These are phyloP conservation scores for Haliclystus octoradiatus DNA, from an alignment of 30 jellyfish, hydroid and myxozoan genomes.

Conservation along the genomic window DNA sequence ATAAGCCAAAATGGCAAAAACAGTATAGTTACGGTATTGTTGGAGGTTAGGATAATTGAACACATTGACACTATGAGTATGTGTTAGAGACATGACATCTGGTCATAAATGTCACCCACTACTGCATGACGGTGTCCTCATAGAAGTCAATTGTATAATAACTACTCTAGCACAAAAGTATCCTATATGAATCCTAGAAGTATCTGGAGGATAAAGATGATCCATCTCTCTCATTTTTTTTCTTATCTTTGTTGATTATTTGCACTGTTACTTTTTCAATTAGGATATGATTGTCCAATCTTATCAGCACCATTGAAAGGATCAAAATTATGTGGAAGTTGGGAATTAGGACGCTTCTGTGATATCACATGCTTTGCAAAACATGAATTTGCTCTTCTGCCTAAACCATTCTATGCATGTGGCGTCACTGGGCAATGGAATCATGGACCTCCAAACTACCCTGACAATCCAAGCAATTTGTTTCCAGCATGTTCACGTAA, in stretches of 20 bases:
- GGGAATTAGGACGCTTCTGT: conserved; percentile 87
- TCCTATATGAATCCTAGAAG: not conserved
- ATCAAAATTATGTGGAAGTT: conserved; percentile 62
- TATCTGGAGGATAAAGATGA: not conserved
- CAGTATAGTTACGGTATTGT: too few species aligned
- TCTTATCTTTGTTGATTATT: too few species aligned
- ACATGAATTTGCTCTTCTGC: conserved; percentile 32
- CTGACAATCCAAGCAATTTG: conserved; percentile 64
- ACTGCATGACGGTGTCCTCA: too few species aligned
- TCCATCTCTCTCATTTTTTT: not conserved
- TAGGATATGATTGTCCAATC: conserved; percentile 68
- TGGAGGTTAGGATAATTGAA: too few species aligned
- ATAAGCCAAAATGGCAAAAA: too few species aligned
- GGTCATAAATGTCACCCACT: too few species aligned
- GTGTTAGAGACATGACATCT: too few species aligned
- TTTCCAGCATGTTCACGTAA: conserved; percentile 77
- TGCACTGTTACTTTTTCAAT: conserved; percentile 3
- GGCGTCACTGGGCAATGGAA: conserved; percentile 77
- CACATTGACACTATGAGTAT: too few species aligned
- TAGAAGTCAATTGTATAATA: not conserved
- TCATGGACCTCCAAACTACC: conserved; percentile 92
- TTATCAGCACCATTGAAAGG: conserved; percentile 47
- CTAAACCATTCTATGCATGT: conserved; percentile 76
- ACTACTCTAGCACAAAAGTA: not conserved
- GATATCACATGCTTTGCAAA: conserved; percentile 41